Conservation (phyloP, 2,888 invertebrate species). For the Belgica antarctica region DNA sequence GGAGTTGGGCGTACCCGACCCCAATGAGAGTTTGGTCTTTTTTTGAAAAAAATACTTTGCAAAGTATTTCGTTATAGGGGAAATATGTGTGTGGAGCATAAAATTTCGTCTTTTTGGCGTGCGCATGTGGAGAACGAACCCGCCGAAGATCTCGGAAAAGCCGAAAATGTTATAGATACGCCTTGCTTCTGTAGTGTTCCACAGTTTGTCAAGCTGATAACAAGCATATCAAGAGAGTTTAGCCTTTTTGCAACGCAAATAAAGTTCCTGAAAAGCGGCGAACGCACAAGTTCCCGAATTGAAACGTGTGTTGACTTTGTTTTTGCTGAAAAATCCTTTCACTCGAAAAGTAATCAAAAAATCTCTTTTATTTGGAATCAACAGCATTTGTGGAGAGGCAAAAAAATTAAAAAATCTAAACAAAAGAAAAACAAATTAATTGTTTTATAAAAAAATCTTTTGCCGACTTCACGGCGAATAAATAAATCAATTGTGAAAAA, state of each 20-base stretch:
- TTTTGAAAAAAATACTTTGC: constrained; percentile 38
- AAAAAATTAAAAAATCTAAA: too few species aligned
- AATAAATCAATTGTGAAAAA: constrained; percentile 32
- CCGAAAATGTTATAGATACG: constrained; percentile 20
- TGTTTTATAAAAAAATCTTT: constrained; percentile 8
- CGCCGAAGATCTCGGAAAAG: constrained; percentile 26
- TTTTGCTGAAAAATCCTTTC: neutral
- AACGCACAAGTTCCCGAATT: constrained; percentile 20
- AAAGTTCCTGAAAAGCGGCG: constrained; percentile 2
- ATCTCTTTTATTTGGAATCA: neutral
- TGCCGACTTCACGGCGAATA: constrained; percentile 3
- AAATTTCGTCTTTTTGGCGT: neutral
- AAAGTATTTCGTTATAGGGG: constrained; percentile 29
- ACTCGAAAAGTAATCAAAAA: neutral
- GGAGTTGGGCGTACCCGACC: constrained; percentile 40
- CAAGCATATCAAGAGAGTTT: constrained; percentile 12
- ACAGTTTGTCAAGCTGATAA: constrained; percentile 36
- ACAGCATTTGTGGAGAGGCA: neutral
- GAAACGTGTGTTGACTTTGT: neutral
- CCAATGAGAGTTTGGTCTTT: constrained; percentile 42
- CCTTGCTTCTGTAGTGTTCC: constrained; percentile 37
- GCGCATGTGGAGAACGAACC: constrained; percentile 31
- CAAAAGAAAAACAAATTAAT: neutral
- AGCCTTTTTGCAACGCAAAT: neutral
- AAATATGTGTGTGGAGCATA: constrained; percentile 30